Conservation (phyloP, 2,888 invertebrate genomes). For the Cynaeus angustus region DNA sequence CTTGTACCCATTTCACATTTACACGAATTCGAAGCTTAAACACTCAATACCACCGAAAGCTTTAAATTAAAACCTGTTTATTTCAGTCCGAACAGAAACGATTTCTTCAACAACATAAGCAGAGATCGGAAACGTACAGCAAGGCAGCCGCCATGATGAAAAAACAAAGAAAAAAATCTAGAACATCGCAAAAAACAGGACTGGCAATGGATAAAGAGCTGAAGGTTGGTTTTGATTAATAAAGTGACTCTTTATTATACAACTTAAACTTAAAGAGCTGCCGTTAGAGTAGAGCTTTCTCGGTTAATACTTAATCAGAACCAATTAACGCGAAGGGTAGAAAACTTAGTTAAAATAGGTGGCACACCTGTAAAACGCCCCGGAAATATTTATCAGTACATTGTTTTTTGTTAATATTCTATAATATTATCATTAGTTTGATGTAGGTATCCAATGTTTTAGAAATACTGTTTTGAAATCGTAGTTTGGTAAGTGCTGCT, state of each 20-base stretch:
- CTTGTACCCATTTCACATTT: conserved; percentile 22
- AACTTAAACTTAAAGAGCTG: not conserved
- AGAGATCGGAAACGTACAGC: conserved; percentile 91
- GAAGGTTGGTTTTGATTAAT: conserved; percentile 74
- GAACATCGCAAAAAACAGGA: conserved; percentile 83
- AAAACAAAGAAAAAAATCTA: conserved; percentile 91
- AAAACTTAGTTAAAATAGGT: not conserved
- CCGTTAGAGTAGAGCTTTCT: not conserved
- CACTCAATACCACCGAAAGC: conserved; percentile 9
- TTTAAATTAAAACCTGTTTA: conserved; percentile 45
- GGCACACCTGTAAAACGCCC: no score
- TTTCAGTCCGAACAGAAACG: conserved; percentile 91
- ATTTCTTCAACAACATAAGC: conserved; percentile 94
- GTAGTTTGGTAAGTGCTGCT: not conserved
- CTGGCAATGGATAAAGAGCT: conserved; percentile 93
- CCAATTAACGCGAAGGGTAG: not conserved
- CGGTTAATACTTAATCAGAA: conserved; percentile 3
- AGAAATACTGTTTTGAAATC: not conserved
- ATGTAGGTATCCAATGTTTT: no score
- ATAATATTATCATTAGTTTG: no score
- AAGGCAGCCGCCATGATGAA: conserved; percentile 94
- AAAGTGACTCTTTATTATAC: conserved; percentile 11
- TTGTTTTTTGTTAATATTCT: no score
- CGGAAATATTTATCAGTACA: no score
- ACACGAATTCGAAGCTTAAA: conserved; percentile 22